A percentile compares a stretch with the other conserved stretches of the same genome.
Evolutionary conservation across 1,140 invertebrate species (phyloP).

Genomic region (Diploscapter pachys): DNA sequence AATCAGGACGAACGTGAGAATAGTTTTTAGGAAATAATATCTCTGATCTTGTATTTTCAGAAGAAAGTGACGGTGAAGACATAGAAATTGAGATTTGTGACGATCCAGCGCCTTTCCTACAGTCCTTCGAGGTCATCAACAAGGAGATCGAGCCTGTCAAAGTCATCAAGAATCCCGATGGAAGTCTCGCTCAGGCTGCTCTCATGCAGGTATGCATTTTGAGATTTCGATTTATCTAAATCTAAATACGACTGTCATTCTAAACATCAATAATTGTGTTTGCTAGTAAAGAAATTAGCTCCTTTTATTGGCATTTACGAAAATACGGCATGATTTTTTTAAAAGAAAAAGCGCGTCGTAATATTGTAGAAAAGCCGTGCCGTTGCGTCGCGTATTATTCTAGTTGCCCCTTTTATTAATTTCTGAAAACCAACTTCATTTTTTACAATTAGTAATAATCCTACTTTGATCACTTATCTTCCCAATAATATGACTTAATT

Average conservation of each 20-base stretch:
- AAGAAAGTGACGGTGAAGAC: slow-evolving; percentile 78
- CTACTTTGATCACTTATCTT: background rate
- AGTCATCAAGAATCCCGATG: slow-evolving; percentile 99
- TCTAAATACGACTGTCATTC: too few relatives aligned
- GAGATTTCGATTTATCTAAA: background rate
- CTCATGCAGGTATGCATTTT: slow-evolving; percentile 80
- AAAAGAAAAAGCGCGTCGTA: background rate
- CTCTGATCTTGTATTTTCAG: slow-evolving; percentile 65
- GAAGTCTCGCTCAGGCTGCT: slow-evolving; percentile 90
- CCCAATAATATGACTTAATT: background rate
- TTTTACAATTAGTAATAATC: background rate
- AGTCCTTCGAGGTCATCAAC: slow-evolving; percentile 65
- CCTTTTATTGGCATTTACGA: too few relatives aligned
- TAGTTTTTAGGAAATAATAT: slow-evolving; percentile 59
- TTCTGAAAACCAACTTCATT: too few relatives aligned
- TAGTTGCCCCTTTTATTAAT: too few relatives aligned
- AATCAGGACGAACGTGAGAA: slow-evolving; percentile 61
- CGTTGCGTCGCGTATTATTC: too few relatives aligned
- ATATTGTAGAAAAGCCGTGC: background rate
- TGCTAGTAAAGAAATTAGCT: too few relatives aligned
- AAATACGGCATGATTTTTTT: background rate
- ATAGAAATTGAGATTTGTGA: slow-evolving; percentile 98
- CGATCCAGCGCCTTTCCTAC: slow-evolving; percentile 92
- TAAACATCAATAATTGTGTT: too few relatives aligned
- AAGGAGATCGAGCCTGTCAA: slow-evolving; percentile 89